Base-by-base conservation (phyloP, 1,140 invertebrate genomes). In the Chelonus insularis region DNA sequence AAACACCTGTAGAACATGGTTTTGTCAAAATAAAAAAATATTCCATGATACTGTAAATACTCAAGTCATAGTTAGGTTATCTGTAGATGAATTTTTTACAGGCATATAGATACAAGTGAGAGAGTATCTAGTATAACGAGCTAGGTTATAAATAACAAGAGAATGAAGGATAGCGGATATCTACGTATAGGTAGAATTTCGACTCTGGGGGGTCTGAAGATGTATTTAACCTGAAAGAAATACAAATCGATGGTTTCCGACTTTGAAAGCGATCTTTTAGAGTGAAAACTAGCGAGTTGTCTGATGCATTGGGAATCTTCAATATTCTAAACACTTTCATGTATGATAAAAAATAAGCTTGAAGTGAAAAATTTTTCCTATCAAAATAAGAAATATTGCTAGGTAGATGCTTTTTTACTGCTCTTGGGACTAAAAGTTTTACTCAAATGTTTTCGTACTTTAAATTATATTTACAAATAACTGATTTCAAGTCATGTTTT, bases 391-490 rank as follows among this genome's bases (percentile, higher is more conserved):
- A 47, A 59, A 45, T 37, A 41, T 50, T 60, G 52, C 55, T 36
- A 51, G 21, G 14, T 23, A n/a, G 45, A 37, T 23, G n/a, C n/a
- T n/a, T 54, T 36, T 55, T 14, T 63, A 14, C 14, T 20, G 64
- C 73, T 65, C 72, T 36, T 61, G 73, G 72, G 73, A 75, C 54
- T 54, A 48, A 68, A 74, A 75, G 65, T 75, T 75, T 74, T 61
- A 64, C 68, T 74, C 71, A 75, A 75, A 75, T 68, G 73, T 73
- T 75, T 69, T 69, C 62, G n/a, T 39, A 64, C 63, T 65, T 74
- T 75, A 75, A 75, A 74, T 75, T 72, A 74, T 72, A 71, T 74
- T 75, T 75, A 73, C 72, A 69, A 72, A 74, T 74, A 69, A 71
- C 71, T 71, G 70, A 65, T 66, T 65, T 72, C 71, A 75, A 69